phyloP scores from a whole-genome alignment of 2,113 vertebrate species.

The Limanda limanda region DNA sequence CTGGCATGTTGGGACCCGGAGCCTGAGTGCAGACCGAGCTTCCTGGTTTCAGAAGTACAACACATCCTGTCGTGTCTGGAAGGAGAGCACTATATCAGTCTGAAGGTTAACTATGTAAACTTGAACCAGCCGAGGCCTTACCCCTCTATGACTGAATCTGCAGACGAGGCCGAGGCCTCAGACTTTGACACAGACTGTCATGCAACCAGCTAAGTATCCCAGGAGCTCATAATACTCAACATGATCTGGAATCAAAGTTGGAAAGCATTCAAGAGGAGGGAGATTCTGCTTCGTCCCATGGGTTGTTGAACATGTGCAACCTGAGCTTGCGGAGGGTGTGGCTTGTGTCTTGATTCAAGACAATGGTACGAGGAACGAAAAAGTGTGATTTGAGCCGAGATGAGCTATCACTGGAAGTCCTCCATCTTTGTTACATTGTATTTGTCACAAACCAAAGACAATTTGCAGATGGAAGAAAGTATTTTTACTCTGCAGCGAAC shows the following conservation, averaged over 20 bases:
- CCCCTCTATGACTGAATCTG: conserved; percentile 66
- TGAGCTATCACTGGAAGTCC: neutral
- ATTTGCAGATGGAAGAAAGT: neutral
- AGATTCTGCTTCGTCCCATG: neutral
- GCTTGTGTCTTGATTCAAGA: conserved; percentile 37
- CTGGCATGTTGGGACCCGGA: conserved; percentile 89
- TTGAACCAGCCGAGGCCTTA: conserved; percentile 83
- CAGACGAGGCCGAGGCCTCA: conserved; percentile 73
- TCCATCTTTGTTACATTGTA: conserved; percentile 14
- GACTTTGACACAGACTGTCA: conserved; percentile 60
- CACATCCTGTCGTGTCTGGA: conserved; percentile 80
- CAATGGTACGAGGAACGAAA: conserved; percentile 1
- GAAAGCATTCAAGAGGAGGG: neutral
- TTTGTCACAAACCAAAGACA: conserved; percentile 13
- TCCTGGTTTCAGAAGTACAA: conserved; percentile 86
- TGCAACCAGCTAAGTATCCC: conserved; percentile 50
- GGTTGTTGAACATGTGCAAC: neutral
- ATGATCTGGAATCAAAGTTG: neutral
- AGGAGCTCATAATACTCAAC: neutral
- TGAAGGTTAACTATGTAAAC: conserved; percentile 89
- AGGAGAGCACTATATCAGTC: conserved; percentile 92
- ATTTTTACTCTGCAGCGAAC: neutral
- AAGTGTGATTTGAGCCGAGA: neutral
- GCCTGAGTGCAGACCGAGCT: conserved; percentile 85
- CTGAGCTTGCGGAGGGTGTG: conserved; percentile 5